Base-by-base conservation (phyloP, 2,797 vertebrate species). In the Potorous gilbertii region DNA sequence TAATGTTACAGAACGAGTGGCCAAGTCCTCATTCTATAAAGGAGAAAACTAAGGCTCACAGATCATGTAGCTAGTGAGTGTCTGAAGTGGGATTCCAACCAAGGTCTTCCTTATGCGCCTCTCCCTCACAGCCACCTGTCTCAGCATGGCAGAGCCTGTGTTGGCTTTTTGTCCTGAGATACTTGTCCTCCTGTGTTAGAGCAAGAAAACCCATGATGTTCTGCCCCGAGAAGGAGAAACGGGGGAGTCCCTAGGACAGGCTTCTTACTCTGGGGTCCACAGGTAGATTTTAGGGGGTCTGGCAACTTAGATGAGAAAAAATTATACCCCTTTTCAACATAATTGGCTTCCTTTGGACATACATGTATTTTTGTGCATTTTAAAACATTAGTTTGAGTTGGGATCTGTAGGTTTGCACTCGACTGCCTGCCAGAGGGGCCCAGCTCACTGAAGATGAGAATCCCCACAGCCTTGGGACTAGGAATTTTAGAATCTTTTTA, bases 81-180 rank as follows among this genome's bases (percentile, higher is more conserved):
- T 56, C 0, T 0, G 66, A 97, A 95, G 56, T 16, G 94, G 92
- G 96, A 0, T 96, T 97, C 56, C 62, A 96, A 55, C 81, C 27
- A 50, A 56, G 5, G 54, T 1, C 31, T 92, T 55, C 6, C 27
- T 96, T 96, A 93, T 98, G 98, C 98, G 99, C 99, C 99, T 99
- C 98, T 99, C 99, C 0, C 99, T 99, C 99, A 99, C 99, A 90
- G 99, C 99, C 13, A 99, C 99, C 98, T 99, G 99, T 96, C 99
- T 99, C 98, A 99, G 97, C 99, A 99, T 99, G 21, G 99, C 99
- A 8, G 99, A 99, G 90, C 99, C 99, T 0, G 99, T 99, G 98
- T 99, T 99, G 91, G 99, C 99, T 97, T 99, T 99, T 99, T 99
- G 99, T 28, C 99, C 99, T 94, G 99, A 99, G 98, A 99, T 99